Evolutionary conservation across 2,888 invertebrate genomes (phyloP), one percentile per base, ranked within the genome.

Genomic region (Cacoxenus indagator): DNA sequence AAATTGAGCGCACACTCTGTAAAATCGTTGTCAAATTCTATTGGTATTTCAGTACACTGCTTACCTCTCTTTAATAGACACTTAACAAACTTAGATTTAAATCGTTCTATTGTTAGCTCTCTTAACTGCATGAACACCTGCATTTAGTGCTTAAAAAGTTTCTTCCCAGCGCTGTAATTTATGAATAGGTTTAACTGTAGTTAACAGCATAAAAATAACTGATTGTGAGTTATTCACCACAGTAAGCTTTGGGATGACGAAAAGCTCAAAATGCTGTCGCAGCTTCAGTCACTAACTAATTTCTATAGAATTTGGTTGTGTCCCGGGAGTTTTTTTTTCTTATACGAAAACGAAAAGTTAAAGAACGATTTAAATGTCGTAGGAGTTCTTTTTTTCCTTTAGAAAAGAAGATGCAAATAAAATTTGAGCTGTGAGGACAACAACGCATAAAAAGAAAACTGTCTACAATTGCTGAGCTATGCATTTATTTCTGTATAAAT

Each of bases 271-370:
- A 43, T 19, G 61, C 61, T 61, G 22, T 22, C 57, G 27, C 61
- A 61, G 43, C 61, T 61, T 61, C 43, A 61, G 61, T 61, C 31
- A 61, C 37, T 9, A 37, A 61, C 55, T 14, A 37, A 43, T 61
- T 22, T 61, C 22, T 61, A 19, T n/a, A 29, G 61, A 8, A 37
- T 26, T 43, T 17, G 61, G 61, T 61, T 61, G 61, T 61, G 9
- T 22, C 14, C 11, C 27, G 27, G 14, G 55, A 26, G 55, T 27
- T 55, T 51, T 37, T 5, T 37, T 37, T 37, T 37, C 37, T 8
- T 37, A 4, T 19, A 5, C 3, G 8, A 9, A 19, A 6, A 51
- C 22, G 51, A 17, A 51, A n/a, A n/a, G n/a, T n/a, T n/a, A n/a
- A n/a, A n/a, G n/a, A n/a, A 51, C 51, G 22, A 51, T 19, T 51